Conservation (phyloP, 1,140 invertebrate genomes). For the Eupristina koningsbergeri region DNA sequence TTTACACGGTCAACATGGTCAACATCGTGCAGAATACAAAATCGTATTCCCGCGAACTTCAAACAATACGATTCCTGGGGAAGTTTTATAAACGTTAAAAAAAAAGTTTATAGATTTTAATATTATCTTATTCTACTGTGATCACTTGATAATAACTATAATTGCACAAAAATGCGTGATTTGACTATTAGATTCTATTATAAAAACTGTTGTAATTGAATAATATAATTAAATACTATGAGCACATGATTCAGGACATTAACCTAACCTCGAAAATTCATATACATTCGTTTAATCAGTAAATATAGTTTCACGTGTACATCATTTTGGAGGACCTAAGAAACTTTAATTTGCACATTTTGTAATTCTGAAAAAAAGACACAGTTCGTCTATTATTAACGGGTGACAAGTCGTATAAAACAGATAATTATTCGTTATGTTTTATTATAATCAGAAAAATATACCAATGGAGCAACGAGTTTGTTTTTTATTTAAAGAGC, state of each 20-base stretch:
- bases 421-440: constrained; percentile 15
- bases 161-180: neutral
- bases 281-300: neutral
- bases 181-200: neutral
- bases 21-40: no score
- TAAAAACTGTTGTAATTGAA: neutral
- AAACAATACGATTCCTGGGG: no score
- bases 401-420: neutral
- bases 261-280: constrained; percentile 28
- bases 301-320: neutral
- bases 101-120: no score
- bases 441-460: constrained; percentile 14
- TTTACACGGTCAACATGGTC: no score
- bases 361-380: neutral
- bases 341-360: constrained; percentile 1
- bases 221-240: neutral
- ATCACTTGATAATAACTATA: no score
- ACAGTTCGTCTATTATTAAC: neutral
- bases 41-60: no score
- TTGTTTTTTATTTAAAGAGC: constrained; percentile 59
- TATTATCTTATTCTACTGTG: no score
- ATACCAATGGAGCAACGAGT: constrained; percentile 33
- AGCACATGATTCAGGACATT: neutral
- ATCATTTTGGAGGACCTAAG: neutral
- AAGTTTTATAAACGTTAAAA: no score